Base-by-base conservation (phyloP, 1,140 invertebrate species). In the Halotydeus destructor region DNA sequence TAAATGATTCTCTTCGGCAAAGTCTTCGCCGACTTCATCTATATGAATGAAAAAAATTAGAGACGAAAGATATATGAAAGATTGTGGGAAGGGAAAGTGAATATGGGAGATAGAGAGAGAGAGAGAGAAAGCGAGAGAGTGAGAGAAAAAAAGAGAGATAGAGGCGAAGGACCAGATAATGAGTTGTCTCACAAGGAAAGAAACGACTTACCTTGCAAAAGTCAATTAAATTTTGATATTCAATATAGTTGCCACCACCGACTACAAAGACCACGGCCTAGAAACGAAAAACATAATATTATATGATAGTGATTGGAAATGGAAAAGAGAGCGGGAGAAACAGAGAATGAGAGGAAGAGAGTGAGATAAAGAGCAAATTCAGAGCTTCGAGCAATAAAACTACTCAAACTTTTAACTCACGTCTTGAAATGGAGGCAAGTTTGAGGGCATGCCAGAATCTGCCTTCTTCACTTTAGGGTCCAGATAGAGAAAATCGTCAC, bases 221-320 rank as follows among this genome's bases (percentile, higher is more conserved):
- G 59, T 97, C 89, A 25, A 84, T 70, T 27, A 99, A 67, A 69
- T 99, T 98, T 60, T 97, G 89, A 60, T 98, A 98, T 63, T 99
- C 93, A 52, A 96, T 94, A 57, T 98, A 98, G 67, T 94, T 97
- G 24, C 93, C 93, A 44, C 93, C 93, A 38, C 93, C 93, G 23
- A 98, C 80, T 38, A 98, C 68, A 60, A 98, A 98, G 6, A 98
- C 88, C 50, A 94, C 76, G 11, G 85, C 82, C 57, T 80, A 72
- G 58, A 79, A 80, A 53, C 71, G 69, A 19, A 47, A 19, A 34
- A 41, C 46, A 33, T 25, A 6, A 50, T 32, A 43, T n/a, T n/a
- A n/a, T n/a, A n/a, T n/a, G n/a, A n/a, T n/a, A n/a, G n/a, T n/a
- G n/a, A n/a, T n/a, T n/a, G n/a, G n/a, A n/a, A n/a, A n/a, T n/a